Evolutionary conservation across 2,797 vertebrate species (phyloP).

Genomic region (Acipenser oxyrinchus): DNA sequence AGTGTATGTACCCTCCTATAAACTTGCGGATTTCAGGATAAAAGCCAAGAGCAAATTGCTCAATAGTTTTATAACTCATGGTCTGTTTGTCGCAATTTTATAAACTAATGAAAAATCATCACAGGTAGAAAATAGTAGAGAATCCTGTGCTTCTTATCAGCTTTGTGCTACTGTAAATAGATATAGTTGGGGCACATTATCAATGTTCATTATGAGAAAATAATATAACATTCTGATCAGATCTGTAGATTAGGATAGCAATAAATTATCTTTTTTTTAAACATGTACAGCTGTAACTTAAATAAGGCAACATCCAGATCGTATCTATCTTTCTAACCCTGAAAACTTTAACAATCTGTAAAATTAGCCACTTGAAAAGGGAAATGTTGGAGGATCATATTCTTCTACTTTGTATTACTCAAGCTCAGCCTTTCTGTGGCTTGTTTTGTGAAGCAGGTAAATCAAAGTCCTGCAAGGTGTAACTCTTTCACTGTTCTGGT

Average conservation of each 20-base stretch:
- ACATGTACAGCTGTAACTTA: slow-evolving; percentile 66
- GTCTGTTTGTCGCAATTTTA: too few species aligned
- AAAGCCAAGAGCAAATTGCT: too few species aligned
- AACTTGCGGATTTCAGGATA: too few species aligned
- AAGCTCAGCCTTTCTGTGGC: too few species aligned
- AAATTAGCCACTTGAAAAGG: too few species aligned
- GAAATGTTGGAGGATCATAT: too few species aligned
- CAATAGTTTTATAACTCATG: too few species aligned
- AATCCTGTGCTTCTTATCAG: slow-evolving; percentile 49
- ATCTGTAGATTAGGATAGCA: slow-evolving; percentile 66
- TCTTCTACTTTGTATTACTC: too few species aligned
- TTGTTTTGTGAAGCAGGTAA: too few species aligned
- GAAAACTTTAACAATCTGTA: slow-evolving; percentile 28
- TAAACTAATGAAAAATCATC: not conserved
- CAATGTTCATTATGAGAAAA: slow-evolving; percentile 60
- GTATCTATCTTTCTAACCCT: slow-evolving; percentile 63
- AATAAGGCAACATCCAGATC: slow-evolving; percentile 60
- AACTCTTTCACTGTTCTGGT: too few species aligned
- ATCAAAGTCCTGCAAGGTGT: too few species aligned
- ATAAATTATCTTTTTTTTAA: slow-evolving; percentile 74
- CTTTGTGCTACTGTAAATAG: slow-evolving; percentile 54
- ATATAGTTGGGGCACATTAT: slow-evolving; percentile 48
- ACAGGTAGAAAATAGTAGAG: not conserved
- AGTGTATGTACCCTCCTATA: too few species aligned
- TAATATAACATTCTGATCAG: slow-evolving; percentile 47